Conservation (phyloP, 2,113 vertebrate genomes). For the Nibea albiflora region DNA sequence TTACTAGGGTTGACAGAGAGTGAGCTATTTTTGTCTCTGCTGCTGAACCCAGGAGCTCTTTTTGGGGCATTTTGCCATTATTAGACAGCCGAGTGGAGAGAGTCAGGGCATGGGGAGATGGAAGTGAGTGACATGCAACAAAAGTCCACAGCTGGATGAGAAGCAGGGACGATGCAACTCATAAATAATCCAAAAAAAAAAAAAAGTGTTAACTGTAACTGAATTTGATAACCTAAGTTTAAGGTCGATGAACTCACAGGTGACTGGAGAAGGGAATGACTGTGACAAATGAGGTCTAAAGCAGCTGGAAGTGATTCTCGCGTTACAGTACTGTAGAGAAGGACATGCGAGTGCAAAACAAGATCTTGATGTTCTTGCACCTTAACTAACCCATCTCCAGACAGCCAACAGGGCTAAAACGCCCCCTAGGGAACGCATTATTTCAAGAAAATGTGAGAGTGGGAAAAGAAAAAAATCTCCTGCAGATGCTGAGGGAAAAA, state of each 20-base stretch:
- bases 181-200: conserved; percentile 8
- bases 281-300: conserved; percentile 16
- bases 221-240: conserved; percentile 2
- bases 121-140: conserved; percentile 36
- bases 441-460: conserved; percentile 31
- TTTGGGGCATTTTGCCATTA: conserved; percentile 43
- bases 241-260: conserved; percentile 21
- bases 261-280: conserved; percentile 5
- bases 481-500: conserved; percentile 27
- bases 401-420: conserved; percentile 39
- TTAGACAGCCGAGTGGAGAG: conserved; percentile 29
- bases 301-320: background rate
- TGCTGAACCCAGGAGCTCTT: conserved; percentile 44
- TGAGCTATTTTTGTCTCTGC: conserved; percentile 66
- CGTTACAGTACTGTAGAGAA: background rate
- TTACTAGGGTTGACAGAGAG: conserved; percentile 43
- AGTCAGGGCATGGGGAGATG: conserved; percentile 6
- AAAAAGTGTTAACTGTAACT: background rate
- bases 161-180: conserved; percentile 1
- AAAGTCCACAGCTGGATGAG: conserved; percentile 22
- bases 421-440: conserved; percentile 50
- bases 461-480: conserved; percentile 8
- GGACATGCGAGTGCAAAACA: background rate
- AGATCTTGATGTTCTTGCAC: conserved; percentile 32
- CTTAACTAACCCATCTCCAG: conserved; percentile 35